Conservation (phyloP, 2,888 invertebrate genomes). For the Cheilosia soror region DNA sequence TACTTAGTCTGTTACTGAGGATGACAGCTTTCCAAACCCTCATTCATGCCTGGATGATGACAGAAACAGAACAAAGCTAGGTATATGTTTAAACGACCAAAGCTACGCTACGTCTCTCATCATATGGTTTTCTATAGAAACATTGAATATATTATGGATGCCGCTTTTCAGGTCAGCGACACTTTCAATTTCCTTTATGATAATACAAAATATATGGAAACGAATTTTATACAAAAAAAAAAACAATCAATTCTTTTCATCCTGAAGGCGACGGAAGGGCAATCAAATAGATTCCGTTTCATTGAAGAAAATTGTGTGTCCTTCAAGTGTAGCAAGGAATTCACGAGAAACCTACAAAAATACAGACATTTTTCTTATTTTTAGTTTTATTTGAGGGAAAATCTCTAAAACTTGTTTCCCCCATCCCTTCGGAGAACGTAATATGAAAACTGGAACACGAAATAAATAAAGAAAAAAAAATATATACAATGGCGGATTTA, state of each 20-base stretch:
- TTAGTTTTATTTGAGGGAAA: conserved; percentile 11
- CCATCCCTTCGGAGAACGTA: conserved; percentile 16
- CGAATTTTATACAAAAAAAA: conserved; percentile 28
- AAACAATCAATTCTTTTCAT: conserved; percentile 54
- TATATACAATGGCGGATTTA: conserved; percentile 63
- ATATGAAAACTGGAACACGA: conserved; percentile 48
- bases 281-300: conserved; percentile 70
- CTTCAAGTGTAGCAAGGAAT: conserved; percentile 18
- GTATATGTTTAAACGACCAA: no score
- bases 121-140: background rate
- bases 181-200: conserved; percentile 43
- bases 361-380: background rate
- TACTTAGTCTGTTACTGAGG: no score
- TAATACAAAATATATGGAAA: background rate
- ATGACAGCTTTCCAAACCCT: no score
- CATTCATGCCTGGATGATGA: no score
- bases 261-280: conserved; percentile 28
- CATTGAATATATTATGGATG: conserved; percentile 24
- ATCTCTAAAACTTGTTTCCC: conserved; percentile 12
- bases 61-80: no score
- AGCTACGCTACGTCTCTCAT: no score
- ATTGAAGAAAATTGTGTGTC: conserved; percentile 61
- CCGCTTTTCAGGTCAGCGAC: conserved; percentile 47
- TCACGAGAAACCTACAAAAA: conserved; percentile 14
- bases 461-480: conserved; percentile 46